These are phyloP conservation scores for Meloidogyne floridensis DNA, from an alignment of 1,140 invertebrate species.

Conservation along the genomic window DNA sequence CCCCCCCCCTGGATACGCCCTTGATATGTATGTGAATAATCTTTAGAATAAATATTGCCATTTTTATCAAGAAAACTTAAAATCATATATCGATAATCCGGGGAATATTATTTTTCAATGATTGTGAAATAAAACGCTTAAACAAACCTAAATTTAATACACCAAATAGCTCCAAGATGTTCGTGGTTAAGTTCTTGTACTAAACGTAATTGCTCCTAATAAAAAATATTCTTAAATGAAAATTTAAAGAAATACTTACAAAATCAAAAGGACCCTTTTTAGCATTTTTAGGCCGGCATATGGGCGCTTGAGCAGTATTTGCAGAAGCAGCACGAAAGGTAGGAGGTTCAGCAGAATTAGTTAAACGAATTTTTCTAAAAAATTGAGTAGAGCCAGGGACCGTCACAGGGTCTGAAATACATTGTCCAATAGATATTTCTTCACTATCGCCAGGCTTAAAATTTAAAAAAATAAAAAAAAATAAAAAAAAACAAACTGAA, in stretches of 20 bases:
- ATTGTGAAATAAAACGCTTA: conserved; percentile 14
- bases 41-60: no score
- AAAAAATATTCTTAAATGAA: not conserved
- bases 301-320: conserved; percentile 24
- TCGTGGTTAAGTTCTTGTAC: conserved; percentile 78
- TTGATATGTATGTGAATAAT: no score
- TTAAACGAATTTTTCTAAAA: conserved; percentile 4
- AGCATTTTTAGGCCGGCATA: conserved; percentile 57
- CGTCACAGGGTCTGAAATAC: not conserved
- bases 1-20: no score
- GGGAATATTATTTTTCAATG: not conserved
- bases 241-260: conserved; percentile 64
- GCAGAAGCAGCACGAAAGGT: conserved; percentile 4
- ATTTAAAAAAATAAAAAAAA: not conserved
- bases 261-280: conserved; percentile 94
- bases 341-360: conserved; percentile 25
- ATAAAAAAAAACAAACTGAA: conserved; percentile 14
- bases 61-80: no score
- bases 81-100: no score
- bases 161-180: conserved; percentile 91
- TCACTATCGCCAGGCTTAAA: conserved; percentile 24
- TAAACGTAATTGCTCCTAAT: conserved; percentile 73
- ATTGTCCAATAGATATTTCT: conserved; percentile 18
- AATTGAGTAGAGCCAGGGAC: not conserved
- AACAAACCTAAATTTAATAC: conserved; percentile 88